Conservation (phyloP, 2,888 invertebrate species). For the Biston betularia region DNA sequence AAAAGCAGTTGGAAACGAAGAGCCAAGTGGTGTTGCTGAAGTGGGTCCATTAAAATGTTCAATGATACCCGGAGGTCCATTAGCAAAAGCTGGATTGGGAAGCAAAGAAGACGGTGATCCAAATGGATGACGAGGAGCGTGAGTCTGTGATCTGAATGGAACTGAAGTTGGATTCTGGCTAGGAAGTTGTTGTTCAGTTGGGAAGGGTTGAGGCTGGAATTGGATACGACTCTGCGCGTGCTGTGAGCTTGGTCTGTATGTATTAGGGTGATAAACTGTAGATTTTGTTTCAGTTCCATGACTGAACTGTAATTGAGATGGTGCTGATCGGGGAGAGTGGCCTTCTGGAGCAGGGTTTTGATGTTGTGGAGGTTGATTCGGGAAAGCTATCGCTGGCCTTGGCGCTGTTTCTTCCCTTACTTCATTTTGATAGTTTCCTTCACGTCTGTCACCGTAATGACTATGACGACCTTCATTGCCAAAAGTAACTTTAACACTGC, state of each 20-base stretch:
- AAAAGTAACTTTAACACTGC: conserved; percentile 93
- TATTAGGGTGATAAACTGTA: conserved; percentile 54
- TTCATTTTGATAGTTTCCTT: conserved; percentile 66
- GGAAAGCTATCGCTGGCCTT: conserved; percentile 86
- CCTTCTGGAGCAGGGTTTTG: conserved; percentile 60
- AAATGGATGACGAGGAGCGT: conserved; percentile 67
- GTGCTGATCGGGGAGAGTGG: conserved; percentile 56
- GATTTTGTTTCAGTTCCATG: conserved; percentile 61
- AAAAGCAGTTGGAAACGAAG: conserved; percentile 66
- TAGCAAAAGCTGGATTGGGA: conserved; percentile 64
- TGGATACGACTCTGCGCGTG: conserved; percentile 80
- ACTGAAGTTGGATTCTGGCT: conserved; percentile 73
- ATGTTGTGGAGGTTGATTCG: conserved; percentile 67
- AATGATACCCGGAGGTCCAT: conserved; percentile 62
- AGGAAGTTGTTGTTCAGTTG: conserved; percentile 77
- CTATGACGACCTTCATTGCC: conserved; percentile 88
- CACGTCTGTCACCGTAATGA: conserved; percentile 73
- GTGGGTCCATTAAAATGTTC: conserved; percentile 68
- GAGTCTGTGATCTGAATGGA: conserved; percentile 72
- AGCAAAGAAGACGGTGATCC: conserved; percentile 64
- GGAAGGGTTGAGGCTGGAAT: conserved; percentile 74
- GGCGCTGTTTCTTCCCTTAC: conserved; percentile 88
- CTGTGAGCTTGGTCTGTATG: conserved; percentile 63
- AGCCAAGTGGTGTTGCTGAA: conserved; percentile 66
- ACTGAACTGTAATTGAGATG: conserved; percentile 61